A percentile compares a stretch with the other conserved stretches of the same genome.
phyloP scores from a whole-genome alignment of 92 coral and sea anemone species.

The Parazoanthus swiftii region DNA sequence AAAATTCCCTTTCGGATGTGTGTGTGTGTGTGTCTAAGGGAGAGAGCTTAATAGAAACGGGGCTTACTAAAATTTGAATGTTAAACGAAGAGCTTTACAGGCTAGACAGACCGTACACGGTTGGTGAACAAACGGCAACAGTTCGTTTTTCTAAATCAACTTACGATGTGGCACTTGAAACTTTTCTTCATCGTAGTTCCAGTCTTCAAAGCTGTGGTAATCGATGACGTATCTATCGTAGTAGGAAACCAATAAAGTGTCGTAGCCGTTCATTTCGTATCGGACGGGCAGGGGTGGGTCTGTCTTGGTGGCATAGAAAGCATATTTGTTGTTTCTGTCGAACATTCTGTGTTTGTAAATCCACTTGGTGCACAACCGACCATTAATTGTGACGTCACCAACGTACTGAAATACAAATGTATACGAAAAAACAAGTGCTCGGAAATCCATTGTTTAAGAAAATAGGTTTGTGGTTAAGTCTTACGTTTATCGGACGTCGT shows the following conservation, averaged over 20 bases:
- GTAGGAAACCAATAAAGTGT: constrained; percentile 88
- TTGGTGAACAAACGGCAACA: too few relatives aligned
- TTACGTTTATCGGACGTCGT: too few relatives aligned
- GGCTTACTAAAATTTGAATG: too few relatives aligned
- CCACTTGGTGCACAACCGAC: constrained; percentile 82
- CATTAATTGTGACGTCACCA: constrained; percentile 71
- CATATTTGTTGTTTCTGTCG: constrained; percentile 79
- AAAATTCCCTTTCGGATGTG: too few relatives aligned
- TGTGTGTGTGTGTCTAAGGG: too few relatives aligned
- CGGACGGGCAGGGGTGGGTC: constrained; percentile 87
- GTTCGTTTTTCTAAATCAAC: constrained; percentile 18
- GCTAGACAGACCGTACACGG: too few relatives aligned
- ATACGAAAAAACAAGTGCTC: not conserved
- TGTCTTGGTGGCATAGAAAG: constrained; percentile 77
- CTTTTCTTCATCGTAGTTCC: constrained; percentile 69
- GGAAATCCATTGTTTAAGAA: not conserved
- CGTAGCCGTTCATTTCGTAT: constrained; percentile 93
- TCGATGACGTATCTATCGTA: constrained; percentile 89
- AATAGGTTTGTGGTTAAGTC: too few relatives aligned
- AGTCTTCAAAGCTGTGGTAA: constrained; percentile 70
- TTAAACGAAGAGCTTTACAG: too few relatives aligned
- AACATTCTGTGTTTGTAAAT: constrained; percentile 64
- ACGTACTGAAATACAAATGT: constrained; percentile 56
- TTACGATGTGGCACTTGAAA: constrained; percentile 80
- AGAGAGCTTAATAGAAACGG: too few relatives aligned